Conservation (phyloP, 2,113 vertebrate genomes). For the Misgurnus mizolepis region DNA sequence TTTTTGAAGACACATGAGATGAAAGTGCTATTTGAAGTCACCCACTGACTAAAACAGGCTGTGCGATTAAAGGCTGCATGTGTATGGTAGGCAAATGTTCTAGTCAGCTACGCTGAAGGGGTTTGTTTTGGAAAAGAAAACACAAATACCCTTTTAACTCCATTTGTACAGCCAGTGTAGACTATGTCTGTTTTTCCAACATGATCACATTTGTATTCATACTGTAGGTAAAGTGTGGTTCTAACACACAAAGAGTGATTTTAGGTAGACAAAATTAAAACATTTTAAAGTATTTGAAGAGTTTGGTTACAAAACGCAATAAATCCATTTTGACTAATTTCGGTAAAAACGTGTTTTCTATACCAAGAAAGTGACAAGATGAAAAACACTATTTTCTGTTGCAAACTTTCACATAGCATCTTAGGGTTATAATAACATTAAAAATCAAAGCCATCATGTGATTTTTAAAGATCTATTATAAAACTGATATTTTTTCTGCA, state of each 20-base stretch:
- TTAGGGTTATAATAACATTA: too few relatives aligned
- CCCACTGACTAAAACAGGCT: conserved; percentile 4
- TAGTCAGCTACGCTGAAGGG: background rate
- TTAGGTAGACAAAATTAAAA: too few relatives aligned
- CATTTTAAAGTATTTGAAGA: too few relatives aligned
- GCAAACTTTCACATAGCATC: too few relatives aligned
- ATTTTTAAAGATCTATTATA: too few relatives aligned
- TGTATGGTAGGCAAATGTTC: conserved; percentile 18
- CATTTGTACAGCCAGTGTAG: background rate
- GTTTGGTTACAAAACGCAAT: too few relatives aligned
- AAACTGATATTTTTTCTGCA: too few relatives aligned
- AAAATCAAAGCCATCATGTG: too few relatives aligned
- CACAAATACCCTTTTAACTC: conserved; percentile 20
- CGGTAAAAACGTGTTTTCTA: too few relatives aligned
- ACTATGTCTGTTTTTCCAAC: background rate
- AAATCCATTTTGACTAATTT: too few relatives aligned
- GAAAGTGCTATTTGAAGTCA: conserved; percentile 20
- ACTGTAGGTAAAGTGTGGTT: background rate
- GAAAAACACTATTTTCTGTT: too few relatives aligned
- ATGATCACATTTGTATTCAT: background rate
- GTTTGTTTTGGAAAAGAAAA: conserved; percentile 18
- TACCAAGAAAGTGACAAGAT: too few relatives aligned
- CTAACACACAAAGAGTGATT: background rate
- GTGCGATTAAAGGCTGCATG: conserved; percentile 8
- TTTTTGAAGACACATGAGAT: conserved; percentile 27